Evolutionary conservation across 2,113 vertebrate genomes (phyloP).

Genomic region (Callaeas wilsoni): DNA sequence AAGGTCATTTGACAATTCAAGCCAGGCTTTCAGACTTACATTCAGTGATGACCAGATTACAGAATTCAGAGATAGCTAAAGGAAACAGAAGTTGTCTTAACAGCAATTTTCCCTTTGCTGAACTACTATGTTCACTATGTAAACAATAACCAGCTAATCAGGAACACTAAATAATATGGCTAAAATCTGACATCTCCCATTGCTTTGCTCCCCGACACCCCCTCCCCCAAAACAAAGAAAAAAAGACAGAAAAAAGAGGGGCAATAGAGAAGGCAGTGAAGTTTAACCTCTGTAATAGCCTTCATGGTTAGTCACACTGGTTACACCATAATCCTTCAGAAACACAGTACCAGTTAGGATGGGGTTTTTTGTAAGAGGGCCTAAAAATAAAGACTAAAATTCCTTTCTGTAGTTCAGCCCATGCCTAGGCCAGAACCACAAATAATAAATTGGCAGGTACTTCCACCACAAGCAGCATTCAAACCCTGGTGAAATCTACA

Average conservation of each 20-base stretch:
- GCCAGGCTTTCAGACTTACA: neutral
- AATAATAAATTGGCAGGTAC: neutral
- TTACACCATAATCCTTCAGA: neutral
- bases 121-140: neutral
- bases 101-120: neutral
- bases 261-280: neutral
- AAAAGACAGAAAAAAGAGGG: neutral
- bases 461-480: neutral
- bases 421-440: neutral
- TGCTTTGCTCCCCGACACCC: neutral
- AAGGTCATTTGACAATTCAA: neutral
- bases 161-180: neutral
- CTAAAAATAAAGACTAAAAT: neutral
- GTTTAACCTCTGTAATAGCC: neutral
- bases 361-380: neutral
- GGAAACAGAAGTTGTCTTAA: neutral
- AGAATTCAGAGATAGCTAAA: neutral
- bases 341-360: neutral
- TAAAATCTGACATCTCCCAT: neutral
- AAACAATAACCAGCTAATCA: neutral
- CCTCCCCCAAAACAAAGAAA: neutral
- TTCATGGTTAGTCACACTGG: neutral
- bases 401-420: neutral
- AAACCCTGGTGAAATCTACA: neutral
- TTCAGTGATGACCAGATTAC: neutral